A percentile compares a stretch with the other conserved stretches of the same genome.
Evolutionary conservation across 2,888 invertebrate species (phyloP).

Genomic region (Cheilosia vernalis): DNA sequence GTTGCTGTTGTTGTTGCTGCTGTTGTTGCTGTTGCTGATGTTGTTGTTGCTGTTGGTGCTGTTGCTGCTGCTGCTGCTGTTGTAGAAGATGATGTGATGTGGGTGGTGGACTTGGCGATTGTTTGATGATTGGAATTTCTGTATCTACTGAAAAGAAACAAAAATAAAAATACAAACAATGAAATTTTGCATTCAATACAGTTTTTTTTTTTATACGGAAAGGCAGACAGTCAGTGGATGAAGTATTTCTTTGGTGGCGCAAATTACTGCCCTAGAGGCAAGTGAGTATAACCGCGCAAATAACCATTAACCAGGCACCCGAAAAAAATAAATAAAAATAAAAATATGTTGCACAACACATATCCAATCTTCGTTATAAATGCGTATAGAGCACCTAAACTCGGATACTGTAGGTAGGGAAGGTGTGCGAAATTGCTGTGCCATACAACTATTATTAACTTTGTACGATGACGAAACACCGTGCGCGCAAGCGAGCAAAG

Average conservation of each 20-base stretch:
- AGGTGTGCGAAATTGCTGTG: constrained; percentile 71
- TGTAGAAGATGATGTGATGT: constrained; percentile 79
- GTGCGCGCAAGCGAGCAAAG: constrained; percentile 50
- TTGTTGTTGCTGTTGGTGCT: constrained; percentile 53
- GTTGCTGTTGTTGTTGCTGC: constrained; percentile 77
- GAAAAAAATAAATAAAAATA: constrained; percentile 33
- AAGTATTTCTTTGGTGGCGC: constrained; percentile 34
- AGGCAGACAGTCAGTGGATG: not conserved
- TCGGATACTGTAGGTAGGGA: constrained; percentile 27
- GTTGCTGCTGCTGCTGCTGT: constrained; percentile 78
- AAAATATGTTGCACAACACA: constrained; percentile 35
- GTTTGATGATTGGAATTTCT: constrained; percentile 84
- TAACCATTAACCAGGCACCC: constrained; percentile 43
- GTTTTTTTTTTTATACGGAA: not conserved
- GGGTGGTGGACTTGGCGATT: constrained; percentile 83
- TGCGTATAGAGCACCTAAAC: constrained; percentile 60
- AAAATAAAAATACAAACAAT: constrained; percentile 52
- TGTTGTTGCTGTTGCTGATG: constrained; percentile 76
- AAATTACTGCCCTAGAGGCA: constrained; percentile 64
- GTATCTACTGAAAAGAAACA: constrained; percentile 81
- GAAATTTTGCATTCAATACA: constrained; percentile 27
- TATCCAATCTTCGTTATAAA: constrained; percentile 33
- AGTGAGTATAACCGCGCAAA: constrained; percentile 39
- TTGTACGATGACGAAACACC: constrained; percentile 67
- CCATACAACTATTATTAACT: constrained; percentile 71